Evolutionary conservation across 1,140 invertebrate species (phyloP), one percentile per base, ranked within the genome.

Genomic region (Drosophila lini): DNA sequence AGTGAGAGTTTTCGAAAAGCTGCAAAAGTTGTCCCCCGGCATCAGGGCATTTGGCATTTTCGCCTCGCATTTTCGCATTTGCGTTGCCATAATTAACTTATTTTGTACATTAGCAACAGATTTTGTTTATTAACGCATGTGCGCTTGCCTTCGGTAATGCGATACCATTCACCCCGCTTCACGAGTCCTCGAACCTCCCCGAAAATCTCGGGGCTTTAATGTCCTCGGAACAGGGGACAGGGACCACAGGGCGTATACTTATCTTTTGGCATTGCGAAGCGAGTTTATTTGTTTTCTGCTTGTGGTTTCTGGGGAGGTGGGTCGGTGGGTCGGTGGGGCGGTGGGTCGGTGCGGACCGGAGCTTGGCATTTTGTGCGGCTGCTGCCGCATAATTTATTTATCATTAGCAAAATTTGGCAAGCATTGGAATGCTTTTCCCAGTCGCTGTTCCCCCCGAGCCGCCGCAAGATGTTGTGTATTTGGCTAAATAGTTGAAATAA

Each of bases 31-130:
- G 80, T 74, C 80, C 57, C 57, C 57, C 67, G 45, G 50, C 82
- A 78, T 69, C 58, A 59, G 32, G 50, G 50, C 22, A 56, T 63
- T 63, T 63, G 48, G 68, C 67, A 73, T 79, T 82, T 84, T 61
- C 70, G 71, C 77, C 53, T 56, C 68, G 56, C 67, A 71, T 79
- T 82, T 85, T 61, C 80, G 71, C 77, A 81, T 88, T 88, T 64
- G 74, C 62, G 64, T 85, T 71, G 48, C 61, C 80, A 83, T 89
- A 86, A 86, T 86, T 86, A 86, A 88, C 80, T 86, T 89, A 86
- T 83, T 80, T 83, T 83, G 80, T 86, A 83, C 83, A 89, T 86
- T 86, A 86, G 84, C 83, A 83, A 88, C 84, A 86, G 84, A 86
- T 86, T 86, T 86, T 86, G 71, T 88, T 86, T 83, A 86, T 86